phyloP scores from a whole-genome alignment of 2,888 invertebrate genomes.

The Ophion ventricosus region DNA sequence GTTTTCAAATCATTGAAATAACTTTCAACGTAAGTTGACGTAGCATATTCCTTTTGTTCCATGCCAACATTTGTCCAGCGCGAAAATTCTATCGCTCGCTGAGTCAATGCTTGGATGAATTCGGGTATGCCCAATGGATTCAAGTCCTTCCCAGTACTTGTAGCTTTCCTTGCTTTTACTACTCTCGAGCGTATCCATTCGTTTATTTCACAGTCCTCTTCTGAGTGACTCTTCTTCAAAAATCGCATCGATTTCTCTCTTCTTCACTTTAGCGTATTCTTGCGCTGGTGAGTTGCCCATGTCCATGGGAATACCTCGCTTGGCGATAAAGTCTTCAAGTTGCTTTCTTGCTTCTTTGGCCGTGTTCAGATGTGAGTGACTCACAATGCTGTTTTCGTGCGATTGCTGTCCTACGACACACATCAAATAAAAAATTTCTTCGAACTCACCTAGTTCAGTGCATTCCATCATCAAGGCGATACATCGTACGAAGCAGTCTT shows the following conservation, averaged over 20 bases:
- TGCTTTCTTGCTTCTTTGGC: no score
- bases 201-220: neutral
- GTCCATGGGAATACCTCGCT: no score
- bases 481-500: conserved; percentile 61
- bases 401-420: conserved; percentile 42
- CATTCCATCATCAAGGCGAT: conserved; percentile 54
- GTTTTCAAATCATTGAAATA: conserved; percentile 40
- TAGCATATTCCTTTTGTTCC: neutral
- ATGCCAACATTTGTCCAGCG: conserved; percentile 22
- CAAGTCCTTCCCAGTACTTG: neutral
- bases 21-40: conserved; percentile 32
- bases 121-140: conserved; percentile 53
- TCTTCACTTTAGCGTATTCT: no score
- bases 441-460: conserved; percentile 23
- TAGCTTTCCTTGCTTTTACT: neutral
- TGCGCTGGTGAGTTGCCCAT: no score
- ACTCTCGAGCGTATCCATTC: neutral
- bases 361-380: no score
- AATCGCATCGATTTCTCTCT: no score
- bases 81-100: conserved; percentile 31
- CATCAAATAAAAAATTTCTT: conserved; percentile 44
- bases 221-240: no score
- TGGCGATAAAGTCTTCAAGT: no score
- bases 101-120: conserved; percentile 17
- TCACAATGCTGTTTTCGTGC: conserved; percentile 24